phyloP scores from a whole-genome alignment of 2,797 vertebrate genomes.

The Urosaurus nigricauda region DNA sequence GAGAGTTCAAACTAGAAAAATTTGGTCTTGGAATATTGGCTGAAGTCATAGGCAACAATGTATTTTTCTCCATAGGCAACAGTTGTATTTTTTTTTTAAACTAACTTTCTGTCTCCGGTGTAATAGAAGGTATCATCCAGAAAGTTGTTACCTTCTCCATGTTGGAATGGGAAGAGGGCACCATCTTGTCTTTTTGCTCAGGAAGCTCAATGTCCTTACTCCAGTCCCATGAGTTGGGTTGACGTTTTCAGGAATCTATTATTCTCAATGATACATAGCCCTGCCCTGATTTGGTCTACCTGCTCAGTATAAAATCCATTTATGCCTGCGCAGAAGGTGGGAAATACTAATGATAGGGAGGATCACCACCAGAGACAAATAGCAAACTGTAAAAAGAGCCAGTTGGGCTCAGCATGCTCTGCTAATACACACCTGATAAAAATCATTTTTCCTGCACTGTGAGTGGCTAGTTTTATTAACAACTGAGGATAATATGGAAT shows the following conservation, averaged over 20 bases:
- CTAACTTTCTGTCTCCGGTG: not conserved
- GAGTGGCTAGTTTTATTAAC: slow-evolving; percentile 77
- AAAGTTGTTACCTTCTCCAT: not conserved
- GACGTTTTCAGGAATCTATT: slow-evolving; percentile 3
- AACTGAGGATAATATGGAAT: slow-evolving; percentile 71
- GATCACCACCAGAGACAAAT: slow-evolving; percentile 70
- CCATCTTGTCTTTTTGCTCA: not conserved
- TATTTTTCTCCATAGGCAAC: no score
- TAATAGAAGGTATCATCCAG: not conserved
- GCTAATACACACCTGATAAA: slow-evolving; percentile 74
- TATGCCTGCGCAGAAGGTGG: slow-evolving; percentile 53
- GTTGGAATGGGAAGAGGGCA: not conserved
- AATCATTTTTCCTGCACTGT: slow-evolving; percentile 63
- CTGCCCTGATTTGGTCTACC: slow-evolving; percentile 29
- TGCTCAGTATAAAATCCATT: slow-evolving; percentile 36
- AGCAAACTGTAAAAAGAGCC: slow-evolving; percentile 69
- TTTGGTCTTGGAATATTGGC: no score
- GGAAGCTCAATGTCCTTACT: no score
- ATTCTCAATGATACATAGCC: slow-evolving; percentile 25
- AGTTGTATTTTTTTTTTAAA: no score
- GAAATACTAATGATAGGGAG: slow-evolving; percentile 50
- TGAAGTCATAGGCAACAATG: no score
- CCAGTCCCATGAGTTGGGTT: slow-evolving; percentile 19
- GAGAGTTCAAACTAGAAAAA: no score
- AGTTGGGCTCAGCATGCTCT: slow-evolving; percentile 76